Evolutionary conservation across 2,888 invertebrate genomes (phyloP), one percentile per base, ranked within the genome.

Genomic region (Xylota sylvarum): DNA sequence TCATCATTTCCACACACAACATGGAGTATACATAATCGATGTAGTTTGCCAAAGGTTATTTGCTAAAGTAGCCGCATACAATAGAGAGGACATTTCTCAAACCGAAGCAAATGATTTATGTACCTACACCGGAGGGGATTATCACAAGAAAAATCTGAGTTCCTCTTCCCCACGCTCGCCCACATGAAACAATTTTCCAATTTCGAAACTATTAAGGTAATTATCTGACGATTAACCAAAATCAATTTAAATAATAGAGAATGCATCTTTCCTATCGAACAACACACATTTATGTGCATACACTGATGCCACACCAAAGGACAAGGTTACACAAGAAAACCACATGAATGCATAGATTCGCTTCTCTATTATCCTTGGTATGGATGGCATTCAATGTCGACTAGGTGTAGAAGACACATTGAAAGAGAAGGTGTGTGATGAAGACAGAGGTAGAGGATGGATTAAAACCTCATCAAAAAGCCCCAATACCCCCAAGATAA

Each of bases 181-280:
- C 14, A 43, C 23, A 19, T 19, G 62, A 30, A 65, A 46, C 17
- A 77, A 60, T 72, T 67, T 81, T 67, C 70, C 76, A 70, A 81
- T 77, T 72, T 60, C 56, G 3, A 77, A 67, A 82, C 86, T 82
- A 86, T 78, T 78, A 77, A 48, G 58, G 55, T 79, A 79, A 87
- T 83, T 87, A 87, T 74, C 74, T 37, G 58, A 60, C 50, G 73
- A 76, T 70, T 65, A 70, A 60, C 70, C 70, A 55, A 58, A 74
- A 74, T 74, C 60, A 62, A 64, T 81, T 78, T 67, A 69, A 82
- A 73, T 69, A 78, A 76, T 58, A 52, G 30, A 78, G 40, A 50
- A 52, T 62, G 10, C 7, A 78, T 37, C 40, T 60, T 4, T 10
- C 23, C 23, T 23, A 37, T 52, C 52, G n/a, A 27, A 1, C 58